These are phyloP conservation scores for Agrochola circellaris DNA, from an alignment of 2,888 invertebrate genomes.

Conservation along the genomic window DNA sequence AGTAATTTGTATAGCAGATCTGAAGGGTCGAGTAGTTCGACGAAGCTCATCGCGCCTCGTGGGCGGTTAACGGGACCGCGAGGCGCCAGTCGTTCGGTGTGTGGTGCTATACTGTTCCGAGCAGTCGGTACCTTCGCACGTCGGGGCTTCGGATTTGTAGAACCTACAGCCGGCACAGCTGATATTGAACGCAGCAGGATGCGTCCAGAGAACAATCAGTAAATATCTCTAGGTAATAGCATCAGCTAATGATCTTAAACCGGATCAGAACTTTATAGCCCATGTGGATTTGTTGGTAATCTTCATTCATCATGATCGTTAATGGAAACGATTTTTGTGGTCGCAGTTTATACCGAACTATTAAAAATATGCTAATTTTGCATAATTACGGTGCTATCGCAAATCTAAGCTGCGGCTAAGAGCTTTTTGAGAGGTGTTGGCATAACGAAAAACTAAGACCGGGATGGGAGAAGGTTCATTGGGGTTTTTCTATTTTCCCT, in stretches of 20 bases:
- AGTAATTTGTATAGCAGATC: conserved; percentile 72
- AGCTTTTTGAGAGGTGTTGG: no score
- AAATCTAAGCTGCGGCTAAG: neutral
- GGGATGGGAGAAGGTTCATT: neutral
- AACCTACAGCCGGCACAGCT: conserved; percentile 47
- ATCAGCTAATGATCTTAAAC: conserved; percentile 56
- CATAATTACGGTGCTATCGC: neutral
- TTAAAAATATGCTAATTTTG: conserved; percentile 14
- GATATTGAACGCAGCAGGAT: conserved; percentile 65
- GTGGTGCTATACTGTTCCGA: conserved; percentile 70
- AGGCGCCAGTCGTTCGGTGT: conserved; percentile 71
- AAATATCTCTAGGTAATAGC: conserved; percentile 54
- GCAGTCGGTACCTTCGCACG: conserved; percentile 59
- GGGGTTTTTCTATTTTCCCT: neutral
- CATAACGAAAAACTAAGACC: neutral
- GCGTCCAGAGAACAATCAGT: conserved; percentile 53
- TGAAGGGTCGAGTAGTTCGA: conserved; percentile 72
- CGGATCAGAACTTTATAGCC: conserved; percentile 32
- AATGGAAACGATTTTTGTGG: conserved; percentile 19
- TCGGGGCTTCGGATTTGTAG: conserved; percentile 59
- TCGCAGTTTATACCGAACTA: conserved; percentile 4
- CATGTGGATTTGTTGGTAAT: conserved; percentile 41
- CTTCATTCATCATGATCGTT: conserved; percentile 38
- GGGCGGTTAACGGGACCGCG: conserved; percentile 83
- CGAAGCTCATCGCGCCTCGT: conserved; percentile 72